Conservation (phyloP, 2,113 vertebrate genomes). For the Gorilla gorilla region DNA sequence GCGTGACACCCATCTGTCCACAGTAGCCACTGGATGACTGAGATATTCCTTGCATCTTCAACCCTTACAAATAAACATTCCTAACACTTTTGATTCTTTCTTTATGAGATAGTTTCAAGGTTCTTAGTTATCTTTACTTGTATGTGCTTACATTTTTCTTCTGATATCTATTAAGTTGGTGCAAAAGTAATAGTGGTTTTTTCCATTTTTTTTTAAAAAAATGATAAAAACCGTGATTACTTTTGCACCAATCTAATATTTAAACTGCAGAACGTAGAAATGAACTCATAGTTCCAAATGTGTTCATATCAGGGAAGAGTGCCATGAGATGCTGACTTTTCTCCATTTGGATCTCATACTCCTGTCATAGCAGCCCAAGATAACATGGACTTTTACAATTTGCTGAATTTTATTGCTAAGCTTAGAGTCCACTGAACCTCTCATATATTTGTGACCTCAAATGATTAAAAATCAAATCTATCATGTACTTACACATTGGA, state of each 20-base stretch:
- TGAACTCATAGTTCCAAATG: constrained; percentile 19
- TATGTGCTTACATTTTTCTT: background rate
- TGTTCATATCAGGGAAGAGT: background rate
- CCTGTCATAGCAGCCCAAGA: background rate
- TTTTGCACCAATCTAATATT: background rate
- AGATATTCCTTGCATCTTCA: background rate
- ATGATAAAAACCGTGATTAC: too few relatives aligned
- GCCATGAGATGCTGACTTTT: background rate
- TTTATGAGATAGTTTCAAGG: constrained; percentile 26
- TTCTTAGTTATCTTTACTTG: background rate
- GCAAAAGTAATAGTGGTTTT: too few relatives aligned
- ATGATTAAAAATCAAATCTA: constrained; percentile 10
- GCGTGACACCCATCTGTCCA: background rate
- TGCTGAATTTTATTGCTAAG: background rate
- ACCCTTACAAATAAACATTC: constrained; percentile 37
- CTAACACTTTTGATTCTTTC: background rate
- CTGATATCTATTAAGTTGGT: background rate
- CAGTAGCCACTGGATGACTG: background rate
- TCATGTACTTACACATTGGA: background rate
- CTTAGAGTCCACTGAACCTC: background rate
- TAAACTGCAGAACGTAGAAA: background rate
- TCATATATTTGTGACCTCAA: background rate
- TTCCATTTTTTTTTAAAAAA: too few relatives aligned
- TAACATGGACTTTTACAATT: background rate
- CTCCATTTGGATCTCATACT: background rate